phyloP scores from a whole-genome alignment of 2,113 vertebrate species.

The Mesitornis unicolor region DNA sequence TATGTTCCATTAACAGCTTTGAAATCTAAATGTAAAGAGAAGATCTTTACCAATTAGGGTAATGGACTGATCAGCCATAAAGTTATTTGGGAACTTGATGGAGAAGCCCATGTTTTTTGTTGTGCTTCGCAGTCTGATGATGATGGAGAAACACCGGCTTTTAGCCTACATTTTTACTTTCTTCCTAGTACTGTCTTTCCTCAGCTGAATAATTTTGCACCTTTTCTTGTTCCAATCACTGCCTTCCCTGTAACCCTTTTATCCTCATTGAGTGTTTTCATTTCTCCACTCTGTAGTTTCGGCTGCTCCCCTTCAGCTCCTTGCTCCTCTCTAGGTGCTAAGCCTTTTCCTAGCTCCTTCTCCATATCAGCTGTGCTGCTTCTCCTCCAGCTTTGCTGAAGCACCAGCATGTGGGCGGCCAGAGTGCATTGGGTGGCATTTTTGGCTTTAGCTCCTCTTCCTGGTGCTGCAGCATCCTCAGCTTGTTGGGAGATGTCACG shows the following conservation, averaged over 20 bases:
- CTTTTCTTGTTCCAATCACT: background rate
- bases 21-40: background rate
- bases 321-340: rapidly evolving
- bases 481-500: background rate
- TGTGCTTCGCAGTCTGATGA: background rate
- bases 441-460: background rate
- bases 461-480: background rate
- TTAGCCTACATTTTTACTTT: background rate
- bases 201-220: background rate
- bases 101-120: background rate
- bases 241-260: background rate
- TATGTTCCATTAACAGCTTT: background rate
- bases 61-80: background rate
- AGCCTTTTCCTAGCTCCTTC: background rate
- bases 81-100: background rate
- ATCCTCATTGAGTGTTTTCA: background rate
- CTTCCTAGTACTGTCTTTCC: background rate
- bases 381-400: background rate
- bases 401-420: background rate
- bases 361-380: background rate
- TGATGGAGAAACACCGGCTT: background rate
- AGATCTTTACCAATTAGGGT: background rate
- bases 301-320: background rate
- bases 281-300: background rate
- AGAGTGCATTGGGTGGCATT: background rate